Evolutionary conservation across 2,113 vertebrate species (phyloP), one percentile per base, ranked within the genome.

Genomic region (Elaphurus davidianus): DNA sequence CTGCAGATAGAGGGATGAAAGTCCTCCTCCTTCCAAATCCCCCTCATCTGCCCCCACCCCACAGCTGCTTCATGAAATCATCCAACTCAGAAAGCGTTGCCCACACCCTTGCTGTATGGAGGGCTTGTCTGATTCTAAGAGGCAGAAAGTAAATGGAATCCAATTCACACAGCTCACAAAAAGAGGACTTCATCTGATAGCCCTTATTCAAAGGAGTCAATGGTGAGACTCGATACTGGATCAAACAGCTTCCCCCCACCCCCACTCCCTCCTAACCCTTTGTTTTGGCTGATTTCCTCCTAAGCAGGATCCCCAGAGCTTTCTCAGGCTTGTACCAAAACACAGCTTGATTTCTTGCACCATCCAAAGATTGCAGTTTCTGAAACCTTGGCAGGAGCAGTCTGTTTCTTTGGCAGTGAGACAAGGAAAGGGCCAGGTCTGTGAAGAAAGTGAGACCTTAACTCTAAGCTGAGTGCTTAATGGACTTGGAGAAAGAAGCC

Each of bases 321-420:
- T 94, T 97, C 92, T 36, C 71, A 88, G 79, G 83, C 45, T 94
- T 95, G 59, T 90, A 94, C 59, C 82, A 92, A 95, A 98, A 96
- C 87, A 97, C 71, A 62, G 82, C 83, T 71, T 87, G 92, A 95
- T 45, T 74, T 97, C 88, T 98, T 96, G 81, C 92, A 94, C 60
- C 94, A 93, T 82, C 45, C 55, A 74, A 97, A 87, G 78, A 76
- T 78, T 25, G 50, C 40, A 55, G 83, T 95, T 94, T 97, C 92
- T 95, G 94, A 93, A 96, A 95, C 43, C 54, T 81, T 98, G 97
- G 95, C 90, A 43, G 91, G 54, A 62, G 21, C 19, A 6, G 13
- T n/a, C 47, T 57, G 36, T 62, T 92, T 85, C 33, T 88, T n/a
- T 83, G 96, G 96, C 94, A 91, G 90, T 60, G 93, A 95, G 93